phyloP scores from a whole-genome alignment of 2,888 invertebrate species.

The Athalia rosae region DNA sequence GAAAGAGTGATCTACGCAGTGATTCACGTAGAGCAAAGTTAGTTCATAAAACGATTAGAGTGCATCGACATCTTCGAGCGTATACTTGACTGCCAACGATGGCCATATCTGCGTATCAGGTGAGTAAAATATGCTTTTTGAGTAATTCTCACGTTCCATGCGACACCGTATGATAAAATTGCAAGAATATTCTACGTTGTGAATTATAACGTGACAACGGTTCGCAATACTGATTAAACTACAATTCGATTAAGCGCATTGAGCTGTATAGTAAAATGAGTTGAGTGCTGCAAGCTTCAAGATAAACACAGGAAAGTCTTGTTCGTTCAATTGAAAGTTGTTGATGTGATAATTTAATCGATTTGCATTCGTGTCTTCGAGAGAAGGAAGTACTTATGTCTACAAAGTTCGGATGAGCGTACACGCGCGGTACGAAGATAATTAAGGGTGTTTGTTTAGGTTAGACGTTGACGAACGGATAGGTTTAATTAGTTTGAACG shows the following conservation, averaged over 20 bases:
- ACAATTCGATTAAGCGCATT: constrained; percentile 15
- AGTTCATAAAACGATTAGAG: too few relatives aligned
- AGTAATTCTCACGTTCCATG: background rate
- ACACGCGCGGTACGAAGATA: constrained; percentile 26
- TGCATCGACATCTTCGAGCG: too few relatives aligned
- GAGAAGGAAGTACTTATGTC: constrained; percentile 20
- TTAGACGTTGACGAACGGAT: constrained; percentile 40
- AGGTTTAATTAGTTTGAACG: constrained; percentile 38
- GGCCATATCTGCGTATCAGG: too few relatives aligned
- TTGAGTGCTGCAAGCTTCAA: constrained; percentile 1
- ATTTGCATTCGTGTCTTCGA: constrained; percentile 21
- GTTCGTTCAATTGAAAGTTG: constrained; percentile 31
- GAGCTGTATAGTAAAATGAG: background rate
- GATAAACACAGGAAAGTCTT: constrained; percentile 10
- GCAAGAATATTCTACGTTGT: background rate
- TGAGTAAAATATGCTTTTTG: too few relatives aligned
- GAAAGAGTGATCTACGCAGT: too few relatives aligned
- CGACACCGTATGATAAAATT: background rate
- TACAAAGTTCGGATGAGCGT: constrained; percentile 21
- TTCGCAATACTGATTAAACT: constrained; percentile 7
- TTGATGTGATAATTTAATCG: constrained; percentile 39
- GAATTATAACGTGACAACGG: constrained; percentile 1
- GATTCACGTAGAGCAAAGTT: too few relatives aligned
- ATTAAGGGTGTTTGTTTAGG: constrained; percentile 41
- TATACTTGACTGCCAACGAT: too few relatives aligned